These are phyloP conservation scores for Sandelia bainsii DNA, from an alignment of 2,797 vertebrate genomes.

Conservation along the genomic window DNA sequence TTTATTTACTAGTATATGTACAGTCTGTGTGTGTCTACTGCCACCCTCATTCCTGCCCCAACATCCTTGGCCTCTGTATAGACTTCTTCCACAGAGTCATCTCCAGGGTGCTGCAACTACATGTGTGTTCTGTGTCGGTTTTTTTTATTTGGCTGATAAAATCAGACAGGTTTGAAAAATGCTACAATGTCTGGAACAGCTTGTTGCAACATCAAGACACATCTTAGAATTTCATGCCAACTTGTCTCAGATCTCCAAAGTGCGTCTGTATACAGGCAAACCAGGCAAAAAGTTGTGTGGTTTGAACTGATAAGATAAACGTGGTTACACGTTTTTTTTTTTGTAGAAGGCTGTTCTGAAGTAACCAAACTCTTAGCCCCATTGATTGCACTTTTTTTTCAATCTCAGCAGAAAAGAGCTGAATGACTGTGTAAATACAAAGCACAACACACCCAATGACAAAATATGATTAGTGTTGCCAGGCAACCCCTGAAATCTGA, in stretches of 20 bases:
- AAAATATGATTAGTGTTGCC: background rate
- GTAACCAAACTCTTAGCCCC: background rate
- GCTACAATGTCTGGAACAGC: background rate
- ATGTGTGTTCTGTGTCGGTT: background rate
- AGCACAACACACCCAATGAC: background rate
- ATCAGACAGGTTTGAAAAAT: conserved; percentile 2
- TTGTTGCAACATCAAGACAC: background rate
- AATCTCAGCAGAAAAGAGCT: background rate
- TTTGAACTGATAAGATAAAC: background rate
- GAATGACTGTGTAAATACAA: background rate
- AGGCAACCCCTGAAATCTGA: background rate
- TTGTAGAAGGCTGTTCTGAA: background rate
- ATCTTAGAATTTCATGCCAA: background rate
- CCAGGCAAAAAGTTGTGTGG: background rate
- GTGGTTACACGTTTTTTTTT: background rate
- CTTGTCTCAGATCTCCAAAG: background rate
- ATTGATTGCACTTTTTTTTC: background rate
- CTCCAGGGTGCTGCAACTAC: background rate
- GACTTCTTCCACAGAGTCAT: background rate
- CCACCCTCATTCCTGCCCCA: background rate
- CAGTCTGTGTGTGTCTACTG: background rate
- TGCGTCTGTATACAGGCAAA: background rate
- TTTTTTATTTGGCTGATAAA: background rate
- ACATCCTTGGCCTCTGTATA: background rate
- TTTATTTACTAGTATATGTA: no score